Percentiles rank a stretch among this genome's conserved stretches.
Evolutionary conservation across 2,888 invertebrate genomes (phyloP).

Genomic region (Meganola albula): DNA sequence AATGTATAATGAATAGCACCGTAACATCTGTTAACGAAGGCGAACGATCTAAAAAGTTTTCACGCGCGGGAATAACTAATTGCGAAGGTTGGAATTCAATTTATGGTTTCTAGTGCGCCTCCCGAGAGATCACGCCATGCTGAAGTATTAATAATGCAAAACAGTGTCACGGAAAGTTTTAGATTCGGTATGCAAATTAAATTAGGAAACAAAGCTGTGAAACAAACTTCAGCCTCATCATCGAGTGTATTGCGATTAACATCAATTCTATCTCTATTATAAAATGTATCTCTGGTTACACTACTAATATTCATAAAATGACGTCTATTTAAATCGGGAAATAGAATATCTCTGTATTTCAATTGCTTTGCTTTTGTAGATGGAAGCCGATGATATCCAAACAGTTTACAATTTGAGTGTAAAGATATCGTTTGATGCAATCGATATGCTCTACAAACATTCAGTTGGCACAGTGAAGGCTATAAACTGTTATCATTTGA

Average conservation of each 20-base stretch:
- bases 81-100: slow-evolving; percentile 78
- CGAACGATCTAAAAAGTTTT: slow-evolving; percentile 78
- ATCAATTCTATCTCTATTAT: slow-evolving; percentile 32
- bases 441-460: no score
- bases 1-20: slow-evolving; percentile 78
- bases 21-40: slow-evolving; percentile 79
- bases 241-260: slow-evolving; percentile 54
- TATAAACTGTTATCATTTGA: no score
- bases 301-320: no score
- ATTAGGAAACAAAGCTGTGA: slow-evolving; percentile 73
- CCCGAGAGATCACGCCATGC: slow-evolving; percentile 71
- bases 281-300: no score
- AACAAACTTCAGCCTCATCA: slow-evolving; percentile 54
- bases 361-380: no score
- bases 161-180: slow-evolving; percentile 78
- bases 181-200: slow-evolving; percentile 75
- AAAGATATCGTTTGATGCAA: no score
- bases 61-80: slow-evolving; percentile 78
- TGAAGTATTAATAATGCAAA: slow-evolving; percentile 78
- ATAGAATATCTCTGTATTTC: no score
- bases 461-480: no score
- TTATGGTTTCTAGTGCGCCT: slow-evolving; percentile 75
- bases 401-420: no score
- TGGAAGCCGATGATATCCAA: no score
- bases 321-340: no score